These are phyloP conservation scores for Platypus cylindrus DNA, from an alignment of 2,888 invertebrate species.

Conservation along the genomic window DNA sequence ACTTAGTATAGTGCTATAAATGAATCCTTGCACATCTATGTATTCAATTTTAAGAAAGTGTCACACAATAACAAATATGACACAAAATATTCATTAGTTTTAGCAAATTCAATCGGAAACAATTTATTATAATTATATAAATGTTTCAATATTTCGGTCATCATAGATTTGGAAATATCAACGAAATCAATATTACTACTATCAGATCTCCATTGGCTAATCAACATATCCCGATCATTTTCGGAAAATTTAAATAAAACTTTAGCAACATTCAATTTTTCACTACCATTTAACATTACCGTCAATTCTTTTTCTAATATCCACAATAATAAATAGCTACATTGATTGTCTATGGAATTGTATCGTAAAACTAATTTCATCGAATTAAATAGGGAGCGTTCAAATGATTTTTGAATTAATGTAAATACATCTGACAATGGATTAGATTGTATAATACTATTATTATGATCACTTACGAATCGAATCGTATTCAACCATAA, in stretches of 20 bases:
- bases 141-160: slow-evolving; percentile 40
- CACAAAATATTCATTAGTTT: slow-evolving; percentile 44
- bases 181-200: slow-evolving; percentile 36
- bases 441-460: slow-evolving; percentile 19
- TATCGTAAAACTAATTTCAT: slow-evolving; percentile 45
- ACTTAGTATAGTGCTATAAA: too few species aligned
- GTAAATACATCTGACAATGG: slow-evolving; percentile 41
- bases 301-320: slow-evolving; percentile 48
- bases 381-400: slow-evolving; percentile 40
- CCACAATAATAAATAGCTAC: slow-evolving; percentile 46
- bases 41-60: too few species aligned
- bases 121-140: slow-evolving; percentile 42
- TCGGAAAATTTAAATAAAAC: slow-evolving; percentile 43
- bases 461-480: slow-evolving; percentile 29
- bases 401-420: slow-evolving; percentile 39
- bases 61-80: slow-evolving; percentile 38
- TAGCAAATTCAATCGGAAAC: slow-evolving; percentile 43
- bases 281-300: slow-evolving; percentile 30
- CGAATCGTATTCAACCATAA: slow-evolving; percentile 46
- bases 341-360: slow-evolving; percentile 33
- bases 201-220: slow-evolving; percentile 43
- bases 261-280: slow-evolving; percentile 41
- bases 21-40: too few species aligned
- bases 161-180: slow-evolving; percentile 47
- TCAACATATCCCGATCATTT: slow-evolving; percentile 33